A percentile compares a stretch with the other conserved stretches of the same genome.
phyloP scores from a whole-genome alignment of 2,797 vertebrate genomes.

The Falco biarmicus region DNA sequence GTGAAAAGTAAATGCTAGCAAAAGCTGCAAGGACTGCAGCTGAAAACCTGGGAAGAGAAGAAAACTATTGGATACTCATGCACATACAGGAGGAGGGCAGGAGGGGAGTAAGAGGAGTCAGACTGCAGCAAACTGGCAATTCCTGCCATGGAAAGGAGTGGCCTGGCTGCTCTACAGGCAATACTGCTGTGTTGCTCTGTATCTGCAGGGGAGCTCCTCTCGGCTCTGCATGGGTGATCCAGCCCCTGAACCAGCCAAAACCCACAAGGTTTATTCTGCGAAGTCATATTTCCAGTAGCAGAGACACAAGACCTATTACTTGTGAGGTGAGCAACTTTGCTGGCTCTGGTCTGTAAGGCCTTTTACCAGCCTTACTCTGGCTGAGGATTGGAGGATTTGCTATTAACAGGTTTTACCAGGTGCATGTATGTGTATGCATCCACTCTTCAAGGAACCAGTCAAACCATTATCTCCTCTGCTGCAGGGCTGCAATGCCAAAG shows the following conservation, averaged over 20 bases:
- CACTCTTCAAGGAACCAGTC: background rate
- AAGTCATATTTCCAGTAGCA: background rate
- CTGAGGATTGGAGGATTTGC: background rate
- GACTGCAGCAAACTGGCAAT: background rate
- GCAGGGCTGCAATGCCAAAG: fast-evolving
- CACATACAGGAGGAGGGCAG: background rate
- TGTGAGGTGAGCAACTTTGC: background rate
- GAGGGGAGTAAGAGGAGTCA: background rate
- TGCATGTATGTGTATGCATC: no score
- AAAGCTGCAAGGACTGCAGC: background rate
- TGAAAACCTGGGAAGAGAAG: background rate
- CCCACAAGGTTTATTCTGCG: background rate
- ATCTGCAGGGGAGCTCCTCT: fast-evolving
- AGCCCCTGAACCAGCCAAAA: background rate
- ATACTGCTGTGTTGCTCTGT: background rate
- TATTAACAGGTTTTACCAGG: background rate
- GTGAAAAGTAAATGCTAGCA: constrained; percentile 76
- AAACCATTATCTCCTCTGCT: background rate
- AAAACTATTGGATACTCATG: fast-evolving
- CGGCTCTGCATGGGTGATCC: fast-evolving
- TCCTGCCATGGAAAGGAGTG: background rate
- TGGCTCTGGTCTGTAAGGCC: background rate
- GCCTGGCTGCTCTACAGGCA: fast-evolving
- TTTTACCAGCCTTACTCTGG: background rate
- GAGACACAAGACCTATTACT: background rate